Conservation (phyloP, 2,113 vertebrate genomes). For the Lophius piscatorius region DNA sequence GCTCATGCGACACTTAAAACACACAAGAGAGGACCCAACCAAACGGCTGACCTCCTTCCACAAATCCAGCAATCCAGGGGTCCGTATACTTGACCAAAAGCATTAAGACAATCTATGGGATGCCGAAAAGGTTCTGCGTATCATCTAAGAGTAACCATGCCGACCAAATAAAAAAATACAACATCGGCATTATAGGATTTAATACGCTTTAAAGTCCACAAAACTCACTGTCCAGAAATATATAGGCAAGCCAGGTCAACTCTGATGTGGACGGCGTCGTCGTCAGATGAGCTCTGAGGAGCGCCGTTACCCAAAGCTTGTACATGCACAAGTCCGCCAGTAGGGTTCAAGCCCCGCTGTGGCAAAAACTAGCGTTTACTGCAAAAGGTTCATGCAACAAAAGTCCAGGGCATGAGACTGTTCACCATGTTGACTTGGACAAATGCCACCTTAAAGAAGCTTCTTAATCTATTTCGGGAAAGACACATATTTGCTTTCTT, state of each 20-base stretch:
- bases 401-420: constrained; percentile 39
- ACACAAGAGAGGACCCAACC: constrained; percentile 39
- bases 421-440: no score
- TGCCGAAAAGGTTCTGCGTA: constrained; percentile 64
- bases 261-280: constrained; percentile 44
- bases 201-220: constrained; percentile 61
- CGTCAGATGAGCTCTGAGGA: constrained; percentile 43
- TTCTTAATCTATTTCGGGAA: constrained; percentile 45
- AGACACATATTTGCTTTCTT: constrained; percentile 1
- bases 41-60: constrained; percentile 42
- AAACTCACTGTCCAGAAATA: constrained; percentile 41
- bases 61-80: constrained; percentile 42
- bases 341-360: constrained; percentile 58
- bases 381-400: constrained; percentile 71
- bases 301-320: constrained; percentile 52
- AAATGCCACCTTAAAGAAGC: constrained; percentile 46
- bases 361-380: constrained; percentile 64
- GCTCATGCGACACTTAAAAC: constrained; percentile 49
- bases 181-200: constrained; percentile 63
- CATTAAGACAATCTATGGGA: constrained; percentile 67
- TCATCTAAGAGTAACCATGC: constrained; percentile 73
- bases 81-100: constrained; percentile 54
- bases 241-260: constrained; percentile 32
- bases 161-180: constrained; percentile 43
- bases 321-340: constrained; percentile 71